Evolutionary conservation across 2,888 invertebrate species (phyloP).

Genomic region (Eupithecia subumbrata): DNA sequence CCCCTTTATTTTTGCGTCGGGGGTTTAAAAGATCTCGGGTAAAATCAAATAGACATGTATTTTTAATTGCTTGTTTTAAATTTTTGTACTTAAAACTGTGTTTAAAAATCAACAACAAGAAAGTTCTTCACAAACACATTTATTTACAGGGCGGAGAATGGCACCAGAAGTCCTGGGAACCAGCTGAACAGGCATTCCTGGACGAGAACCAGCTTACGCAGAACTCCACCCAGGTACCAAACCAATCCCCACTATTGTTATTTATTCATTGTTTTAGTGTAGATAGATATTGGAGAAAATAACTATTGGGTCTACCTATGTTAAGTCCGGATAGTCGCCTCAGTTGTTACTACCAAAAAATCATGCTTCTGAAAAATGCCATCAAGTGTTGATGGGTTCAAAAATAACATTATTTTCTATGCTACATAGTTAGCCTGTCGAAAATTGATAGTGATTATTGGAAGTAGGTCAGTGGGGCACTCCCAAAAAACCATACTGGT

Average conservation of each 20-base stretch:
- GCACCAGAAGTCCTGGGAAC: conserved; percentile 85
- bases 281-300: background rate
- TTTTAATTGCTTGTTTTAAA: background rate
- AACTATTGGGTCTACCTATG: background rate
- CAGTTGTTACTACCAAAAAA: background rate
- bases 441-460: background rate
- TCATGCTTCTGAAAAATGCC: background rate
- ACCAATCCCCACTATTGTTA: background rate
- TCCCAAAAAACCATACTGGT: background rate
- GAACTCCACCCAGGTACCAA: conserved; percentile 90
- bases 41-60: too few relatives aligned
- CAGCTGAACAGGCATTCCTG: conserved; percentile 91
- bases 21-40: too few relatives aligned
- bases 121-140: background rate
- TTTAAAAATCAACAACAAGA: too few relatives aligned
- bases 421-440: background rate
- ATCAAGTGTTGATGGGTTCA: background rate
- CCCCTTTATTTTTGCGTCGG: too few relatives aligned
- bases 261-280: background rate
- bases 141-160: conserved; percentile 78
- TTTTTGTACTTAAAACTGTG: background rate
- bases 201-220: conserved; percentile 92
- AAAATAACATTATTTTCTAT: background rate
- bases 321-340: too few relatives aligned
- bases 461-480: background rate